Base-by-base conservation (phyloP, 2,888 invertebrate species). In the Biston stratarius region DNA sequence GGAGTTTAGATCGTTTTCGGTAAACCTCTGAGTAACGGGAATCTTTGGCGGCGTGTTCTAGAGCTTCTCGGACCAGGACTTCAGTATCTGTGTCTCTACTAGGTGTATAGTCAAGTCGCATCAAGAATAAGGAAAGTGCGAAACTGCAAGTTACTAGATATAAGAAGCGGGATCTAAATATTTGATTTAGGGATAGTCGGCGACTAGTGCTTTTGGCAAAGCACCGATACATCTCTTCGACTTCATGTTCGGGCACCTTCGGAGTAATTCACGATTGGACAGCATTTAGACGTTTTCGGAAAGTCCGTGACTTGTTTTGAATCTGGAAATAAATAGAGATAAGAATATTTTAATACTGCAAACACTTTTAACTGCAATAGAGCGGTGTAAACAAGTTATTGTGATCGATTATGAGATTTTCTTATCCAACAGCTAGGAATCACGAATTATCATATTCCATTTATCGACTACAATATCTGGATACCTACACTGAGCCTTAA, bases 21-120 rank as follows among this genome's bases (percentile, higher is more conserved):
- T 90, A 91, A 0, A 91, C 81, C 48, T 88, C 85, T 1, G 83
- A 81, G 56, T 86, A 91, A 70, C 89, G 84, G 40, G 77, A 74
- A 74, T 92, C 90, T 34, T 76, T 75, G 3, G 82, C 85, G 14
- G 84, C 84, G 78, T 91, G 86, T 71, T 84, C 70, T 1, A 91
- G 73, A 0, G 83, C 91, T 77, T 91, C 88, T 70, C 83, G 79
- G 2, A 89, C 73, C 11, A 87, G 64, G 14, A 38, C 78, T 38
- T 86, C 84, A n/a, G 77, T 73, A 5, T 62, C 69, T 0, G 61
- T 52, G 5, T 62, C 69, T 0, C 61, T 52, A 5, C 71, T 71
- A 6, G 77, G 66, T 2, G 61, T 78, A 38, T 74, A 77, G 6
- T 75, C 66, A 11, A 83, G 72, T 67, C 86, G 84, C 57, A 86